phyloP scores from a whole-genome alignment of 2,113 vertebrate genomes.

The Ancistrus triradiatus region DNA sequence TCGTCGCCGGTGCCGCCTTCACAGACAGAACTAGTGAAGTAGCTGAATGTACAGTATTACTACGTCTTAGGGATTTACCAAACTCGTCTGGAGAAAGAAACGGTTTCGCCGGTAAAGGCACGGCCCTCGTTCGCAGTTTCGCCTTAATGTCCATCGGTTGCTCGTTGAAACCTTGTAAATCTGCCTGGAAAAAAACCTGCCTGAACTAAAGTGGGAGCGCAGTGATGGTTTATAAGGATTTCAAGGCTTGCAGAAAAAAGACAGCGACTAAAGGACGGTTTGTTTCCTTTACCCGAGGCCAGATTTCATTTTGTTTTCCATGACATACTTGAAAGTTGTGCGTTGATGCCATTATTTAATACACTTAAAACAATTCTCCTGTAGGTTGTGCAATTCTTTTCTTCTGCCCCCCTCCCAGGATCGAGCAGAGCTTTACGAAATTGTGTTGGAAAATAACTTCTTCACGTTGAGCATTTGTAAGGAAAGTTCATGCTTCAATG shows the following conservation, averaged over 20 bases:
- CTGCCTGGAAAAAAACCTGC: constrained; percentile 19
- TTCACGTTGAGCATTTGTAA: constrained; percentile 44
- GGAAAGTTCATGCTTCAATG: constrained; percentile 29
- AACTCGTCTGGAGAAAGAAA: constrained; percentile 22
- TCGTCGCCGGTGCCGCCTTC: not conserved
- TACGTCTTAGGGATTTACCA: constrained; percentile 35
- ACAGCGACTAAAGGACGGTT: constrained; percentile 2
- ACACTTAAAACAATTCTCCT: constrained; percentile 30
- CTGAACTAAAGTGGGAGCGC: not conserved
- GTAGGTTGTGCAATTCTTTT: constrained; percentile 43
- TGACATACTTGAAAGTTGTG: constrained; percentile 50
- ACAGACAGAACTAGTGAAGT: constrained; percentile 3
- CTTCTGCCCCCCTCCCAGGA: constrained; percentile 32
- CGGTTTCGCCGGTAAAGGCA: constrained; percentile 40
- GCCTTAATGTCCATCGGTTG: constrained; percentile 35
- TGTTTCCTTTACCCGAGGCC: constrained; percentile 23
- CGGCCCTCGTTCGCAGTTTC: constrained; percentile 34
- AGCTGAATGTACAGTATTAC: constrained; percentile 51
- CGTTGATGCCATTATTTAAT: constrained; percentile 38
- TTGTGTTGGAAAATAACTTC: constrained; percentile 38
- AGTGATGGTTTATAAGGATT: not conserved
- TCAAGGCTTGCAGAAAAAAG: not conserved
- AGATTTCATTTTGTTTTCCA: constrained; percentile 26
- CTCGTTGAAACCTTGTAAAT: constrained; percentile 30
- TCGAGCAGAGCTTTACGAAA: constrained; percentile 41